Evolutionary conservation across 64 coral and sea anemone species (phyloP), one percentile per base, ranked within the genome.

Genomic region (Orbicella faveolata): DNA sequence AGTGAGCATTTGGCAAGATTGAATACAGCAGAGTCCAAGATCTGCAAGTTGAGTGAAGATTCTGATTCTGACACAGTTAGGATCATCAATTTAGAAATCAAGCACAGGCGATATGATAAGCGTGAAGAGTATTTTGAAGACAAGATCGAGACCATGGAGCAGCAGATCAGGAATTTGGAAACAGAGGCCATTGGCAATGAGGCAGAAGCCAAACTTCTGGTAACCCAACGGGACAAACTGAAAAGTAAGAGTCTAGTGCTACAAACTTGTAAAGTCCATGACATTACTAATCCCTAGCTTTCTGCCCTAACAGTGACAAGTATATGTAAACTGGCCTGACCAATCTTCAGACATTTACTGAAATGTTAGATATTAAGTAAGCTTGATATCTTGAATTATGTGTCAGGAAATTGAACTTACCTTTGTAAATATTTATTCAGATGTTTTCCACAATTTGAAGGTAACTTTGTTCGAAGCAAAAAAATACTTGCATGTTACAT

Each of bases 101-200:
- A 59, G 35, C 61, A 77, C 76, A 68, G 66, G 62, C 83, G 62
- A 17, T 78, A 77, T 69, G 48, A 20, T 76, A 66, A 92, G 34
- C 84, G 83, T 13, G 76, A 87, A 55, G 90, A 92, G 18, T 87
- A 74, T 30, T 92, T 92, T 79, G 90, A 77, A 75, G 82, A 87
- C 61, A 73, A 87, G 44, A 35, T 92, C 57, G 90, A 92, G 77
- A 86, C 76, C 19, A 55, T 14, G 14, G 83, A 92, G 48, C 52
- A 76, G 13, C 61, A 86, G 36, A 78, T 78, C 51, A 92, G 63
- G 53, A 87, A 87, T 87, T 41, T 77, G 18, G 65, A 72, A 36
- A 25, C 68, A 63, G 83, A 86, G 36, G 75, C 75, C 26, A 63
- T 54, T 37, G 35, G 26, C 33, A 72, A 81, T 34, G 73, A 79